phyloP scores from a whole-genome alignment of 92 coral and sea anemone genomes.

The Ricordea florida region DNA sequence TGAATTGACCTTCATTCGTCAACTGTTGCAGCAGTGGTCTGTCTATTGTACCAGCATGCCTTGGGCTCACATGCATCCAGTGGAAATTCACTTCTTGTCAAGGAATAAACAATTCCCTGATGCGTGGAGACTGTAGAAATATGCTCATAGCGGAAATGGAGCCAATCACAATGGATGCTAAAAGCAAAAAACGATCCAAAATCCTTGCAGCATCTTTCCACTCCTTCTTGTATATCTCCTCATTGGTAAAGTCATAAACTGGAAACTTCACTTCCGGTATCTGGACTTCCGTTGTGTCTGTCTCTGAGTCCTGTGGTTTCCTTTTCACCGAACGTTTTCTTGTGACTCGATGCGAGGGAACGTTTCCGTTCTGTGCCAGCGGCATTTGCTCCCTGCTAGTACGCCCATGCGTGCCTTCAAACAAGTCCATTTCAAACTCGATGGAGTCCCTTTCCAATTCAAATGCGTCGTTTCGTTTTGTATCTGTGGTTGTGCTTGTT shows the following conservation, averaged over 20 bases:
- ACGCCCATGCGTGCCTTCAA: conserved; percentile 59
- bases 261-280: conserved; percentile 36
- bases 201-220: conserved; percentile 93
- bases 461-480: conserved; percentile 66
- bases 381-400: conserved; percentile 57
- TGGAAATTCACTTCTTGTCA: conserved; percentile 21
- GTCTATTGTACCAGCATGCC: too few species aligned
- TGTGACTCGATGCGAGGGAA: conserved; percentile 54
- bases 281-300: conserved; percentile 25
- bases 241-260: conserved; percentile 44
- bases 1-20: too few species aligned
- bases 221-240: conserved; percentile 75
- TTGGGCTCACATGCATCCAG: too few species aligned
- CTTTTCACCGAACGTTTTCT: conserved; percentile 65
- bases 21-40: too few species aligned
- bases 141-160: conserved; percentile 85
- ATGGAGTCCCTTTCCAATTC: conserved; percentile 83
- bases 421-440: conserved; percentile 82
- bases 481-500: conserved; percentile 52
- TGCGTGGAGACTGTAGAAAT: conserved; percentile 86
- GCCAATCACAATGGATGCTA: conserved; percentile 76
- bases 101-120: conserved; percentile 75
- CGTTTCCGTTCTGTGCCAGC: conserved; percentile 78
- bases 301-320: conserved; percentile 66
- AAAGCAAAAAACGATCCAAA: conserved; percentile 80